Evolutionary conservation across 2,888 invertebrate genomes (phyloP).

Genomic region (Neocrepidodera transversa): DNA sequence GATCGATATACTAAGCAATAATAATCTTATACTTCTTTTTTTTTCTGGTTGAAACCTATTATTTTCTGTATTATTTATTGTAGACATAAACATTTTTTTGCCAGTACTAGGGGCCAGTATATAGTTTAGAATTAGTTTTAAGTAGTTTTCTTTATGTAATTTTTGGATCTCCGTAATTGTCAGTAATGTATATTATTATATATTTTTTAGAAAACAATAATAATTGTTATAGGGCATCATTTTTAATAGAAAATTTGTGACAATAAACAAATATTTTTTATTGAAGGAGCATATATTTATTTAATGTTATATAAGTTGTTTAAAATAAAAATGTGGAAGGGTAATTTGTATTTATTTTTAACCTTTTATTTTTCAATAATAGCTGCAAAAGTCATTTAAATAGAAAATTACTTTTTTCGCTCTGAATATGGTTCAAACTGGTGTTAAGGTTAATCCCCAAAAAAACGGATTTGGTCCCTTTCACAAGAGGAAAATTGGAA

Average conservation of each 20-base stretch:
- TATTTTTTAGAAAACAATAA: constrained; percentile 28
- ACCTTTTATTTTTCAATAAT: neutral
- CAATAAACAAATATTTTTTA: constrained; percentile 41
- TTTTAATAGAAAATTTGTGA: constrained; percentile 34
- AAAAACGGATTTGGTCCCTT: too few relatives aligned
- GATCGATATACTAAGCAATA: too few relatives aligned
- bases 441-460: too few relatives aligned
- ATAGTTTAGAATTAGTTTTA: constrained; percentile 38
- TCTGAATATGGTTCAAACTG: too few relatives aligned
- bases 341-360: constrained; percentile 28
- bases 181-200: constrained; percentile 35
- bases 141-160: constrained; percentile 15
- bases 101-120: constrained; percentile 55
- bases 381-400: too few relatives aligned
- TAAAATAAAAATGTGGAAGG: constrained; percentile 47
- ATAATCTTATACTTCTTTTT: too few relatives aligned
- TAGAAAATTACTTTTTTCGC: too few relatives aligned
- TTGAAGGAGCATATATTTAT: constrained; percentile 45
- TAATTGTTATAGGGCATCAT: constrained; percentile 36
- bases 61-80: constrained; percentile 18
- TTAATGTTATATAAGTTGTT: constrained; percentile 50
- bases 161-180: constrained; percentile 40
- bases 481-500: too few relatives aligned
- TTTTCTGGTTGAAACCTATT: too few relatives aligned
- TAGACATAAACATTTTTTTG: constrained; percentile 41